Conservation (phyloP, 2,113 vertebrate species). For the Perognathus longimembris region DNA sequence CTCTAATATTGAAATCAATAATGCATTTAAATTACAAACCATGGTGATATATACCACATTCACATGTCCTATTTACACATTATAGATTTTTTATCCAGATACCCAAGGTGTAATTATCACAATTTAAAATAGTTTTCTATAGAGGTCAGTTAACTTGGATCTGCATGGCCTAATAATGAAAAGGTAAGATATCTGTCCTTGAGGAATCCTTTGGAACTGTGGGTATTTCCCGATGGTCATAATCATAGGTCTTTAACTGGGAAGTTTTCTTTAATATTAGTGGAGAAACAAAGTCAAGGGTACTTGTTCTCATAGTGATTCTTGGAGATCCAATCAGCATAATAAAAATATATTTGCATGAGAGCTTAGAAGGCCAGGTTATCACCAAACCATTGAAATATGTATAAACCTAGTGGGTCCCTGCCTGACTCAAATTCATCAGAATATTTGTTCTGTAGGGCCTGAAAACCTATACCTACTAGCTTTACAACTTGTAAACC, state of each 20-base stretch:
- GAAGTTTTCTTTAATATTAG: constrained; percentile 7
- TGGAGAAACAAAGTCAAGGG: not conserved
- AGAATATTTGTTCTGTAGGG: not conserved
- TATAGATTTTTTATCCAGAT: constrained; percentile 46
- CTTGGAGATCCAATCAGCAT: not conserved
- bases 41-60: not conserved
- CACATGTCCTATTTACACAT: constrained; percentile 16
- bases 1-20: not conserved
- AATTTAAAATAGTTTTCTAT: constrained; percentile 62
- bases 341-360: not conserved
- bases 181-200: not conserved
- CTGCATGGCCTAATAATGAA: constrained; percentile 31
- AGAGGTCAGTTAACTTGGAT: constrained; percentile 19
- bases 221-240: not conserved
- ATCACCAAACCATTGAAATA: not conserved
- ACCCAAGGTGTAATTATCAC: constrained; percentile 28
- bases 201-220: not conserved
- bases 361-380: not conserved
- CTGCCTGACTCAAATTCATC: not conserved
- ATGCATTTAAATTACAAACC: constrained; percentile 39
- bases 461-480: not conserved
- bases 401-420: not conserved
- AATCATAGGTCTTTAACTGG: not conserved
- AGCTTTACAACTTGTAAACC: not conserved
- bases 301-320: not conserved